Evolutionary conservation across 2,113 vertebrate species (phyloP).

Genomic region (Cephalopholis sonnerati): DNA sequence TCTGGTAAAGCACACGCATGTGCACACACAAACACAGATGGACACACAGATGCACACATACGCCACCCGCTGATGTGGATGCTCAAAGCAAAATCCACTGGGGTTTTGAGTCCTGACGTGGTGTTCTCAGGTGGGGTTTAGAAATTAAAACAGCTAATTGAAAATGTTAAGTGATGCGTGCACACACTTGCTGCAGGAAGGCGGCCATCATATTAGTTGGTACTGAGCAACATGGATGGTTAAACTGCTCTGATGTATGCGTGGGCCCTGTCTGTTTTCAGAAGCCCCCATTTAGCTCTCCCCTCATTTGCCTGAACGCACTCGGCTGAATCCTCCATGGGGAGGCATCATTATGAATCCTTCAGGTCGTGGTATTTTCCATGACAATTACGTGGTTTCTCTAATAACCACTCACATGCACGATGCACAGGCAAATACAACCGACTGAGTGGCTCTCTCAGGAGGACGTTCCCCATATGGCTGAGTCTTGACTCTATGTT

Average conservation of each 20-base stretch:
- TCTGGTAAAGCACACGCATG: slow-evolving; percentile 75
- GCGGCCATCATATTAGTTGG: slow-evolving; percentile 28
- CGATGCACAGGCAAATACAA: slow-evolving; percentile 42
- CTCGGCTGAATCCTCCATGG: slow-evolving; percentile 56
- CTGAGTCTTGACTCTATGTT: slow-evolving; percentile 11
- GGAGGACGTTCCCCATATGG: slow-evolving; percentile 39
- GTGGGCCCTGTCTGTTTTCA: slow-evolving; percentile 54
- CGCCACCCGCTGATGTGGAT: slow-evolving; percentile 33
- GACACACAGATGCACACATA: slow-evolving; percentile 45
- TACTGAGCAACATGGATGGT: slow-evolving; percentile 52
- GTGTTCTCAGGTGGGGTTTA: slow-evolving; percentile 58
- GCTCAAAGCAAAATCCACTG: slow-evolving; percentile 46
- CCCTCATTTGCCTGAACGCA: slow-evolving; percentile 61
- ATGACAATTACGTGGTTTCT: slow-evolving; percentile 65
- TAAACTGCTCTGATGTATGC: slow-evolving; percentile 69
- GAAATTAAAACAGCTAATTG: slow-evolving; percentile 63
- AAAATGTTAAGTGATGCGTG: slow-evolving; percentile 72
- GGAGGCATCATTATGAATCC: slow-evolving; percentile 68
- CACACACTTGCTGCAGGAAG: slow-evolving; percentile 54
- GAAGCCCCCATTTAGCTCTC: slow-evolving; percentile 51
- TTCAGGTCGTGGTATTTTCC: slow-evolving; percentile 59
- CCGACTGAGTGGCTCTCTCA: slow-evolving; percentile 55
- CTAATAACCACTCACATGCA: slow-evolving; percentile 67
- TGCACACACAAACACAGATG: slow-evolving; percentile 34
- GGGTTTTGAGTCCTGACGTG: slow-evolving; percentile 43